A percentile compares a stretch with the other conserved stretches of the same genome.
Evolutionary conservation across 1,140 invertebrate species (phyloP).

Genomic region (Drosophila sproati): DNA sequence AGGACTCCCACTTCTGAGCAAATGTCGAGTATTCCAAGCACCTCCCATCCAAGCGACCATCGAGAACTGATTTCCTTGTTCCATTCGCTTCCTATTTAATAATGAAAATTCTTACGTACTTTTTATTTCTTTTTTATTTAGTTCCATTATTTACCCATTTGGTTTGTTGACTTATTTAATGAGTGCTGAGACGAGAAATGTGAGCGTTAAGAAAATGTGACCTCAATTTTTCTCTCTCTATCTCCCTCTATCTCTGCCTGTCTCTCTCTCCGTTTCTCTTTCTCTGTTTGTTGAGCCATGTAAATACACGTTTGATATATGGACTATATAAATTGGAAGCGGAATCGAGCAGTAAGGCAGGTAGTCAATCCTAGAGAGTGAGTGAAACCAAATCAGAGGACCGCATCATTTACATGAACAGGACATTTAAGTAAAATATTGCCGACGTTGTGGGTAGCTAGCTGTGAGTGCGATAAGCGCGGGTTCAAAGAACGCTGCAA

Average conservation of each 20-base stretch:
- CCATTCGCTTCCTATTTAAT: constrained; percentile 61
- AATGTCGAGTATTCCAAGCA: not conserved
- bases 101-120: constrained; percentile 73
- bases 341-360: constrained; percentile 10
- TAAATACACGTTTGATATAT: constrained; percentile 73
- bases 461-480: constrained; percentile 62
- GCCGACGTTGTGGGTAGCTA: constrained; percentile 64
- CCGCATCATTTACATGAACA: constrained; percentile 71
- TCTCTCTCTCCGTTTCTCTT: constrained; percentile 4
- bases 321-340: constrained; percentile 42
- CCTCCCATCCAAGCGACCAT: too few relatives aligned
- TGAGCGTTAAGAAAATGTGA: constrained; percentile 68
- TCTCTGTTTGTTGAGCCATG: constrained; percentile 25
- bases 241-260: not conserved
- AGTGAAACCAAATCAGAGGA: not conserved
- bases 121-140: constrained; percentile 28
- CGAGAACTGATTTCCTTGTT: constrained; percentile 14
- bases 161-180: constrained; percentile 72
- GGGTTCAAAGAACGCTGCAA: constrained; percentile 72
- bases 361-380: not conserved
- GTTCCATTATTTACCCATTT: constrained; percentile 29
- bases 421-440: constrained; percentile 79
- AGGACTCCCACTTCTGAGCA: not conserved
- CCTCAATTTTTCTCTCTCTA: constrained; percentile 60
- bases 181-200: constrained; percentile 37